phyloP scores from a whole-genome alignment of 2,797 vertebrate species.

The Naso thynnoides region DNA sequence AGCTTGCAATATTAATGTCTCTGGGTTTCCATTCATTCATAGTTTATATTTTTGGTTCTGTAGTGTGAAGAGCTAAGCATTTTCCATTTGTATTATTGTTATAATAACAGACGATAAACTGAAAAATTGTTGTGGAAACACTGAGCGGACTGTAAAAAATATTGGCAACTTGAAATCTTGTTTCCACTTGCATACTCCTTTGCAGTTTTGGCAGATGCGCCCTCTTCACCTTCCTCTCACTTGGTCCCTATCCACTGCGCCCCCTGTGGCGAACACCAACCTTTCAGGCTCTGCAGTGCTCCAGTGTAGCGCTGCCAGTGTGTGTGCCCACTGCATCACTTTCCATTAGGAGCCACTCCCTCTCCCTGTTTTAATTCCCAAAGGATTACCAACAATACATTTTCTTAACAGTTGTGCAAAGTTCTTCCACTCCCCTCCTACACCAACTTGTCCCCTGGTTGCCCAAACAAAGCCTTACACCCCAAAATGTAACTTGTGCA shows the following conservation, averaged over 20 bases:
- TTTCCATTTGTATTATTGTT: neutral
- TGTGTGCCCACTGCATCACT: slow-evolving; percentile 60
- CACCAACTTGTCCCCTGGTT: slow-evolving; percentile 32
- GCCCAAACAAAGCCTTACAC: slow-evolving; percentile 63
- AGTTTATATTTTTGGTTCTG: neutral
- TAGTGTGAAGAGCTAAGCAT: neutral
- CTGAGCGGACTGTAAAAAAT: slow-evolving; percentile 32
- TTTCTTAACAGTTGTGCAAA: slow-evolving; percentile 75
- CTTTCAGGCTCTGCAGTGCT: slow-evolving; percentile 54
- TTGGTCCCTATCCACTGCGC: slow-evolving; percentile 51
- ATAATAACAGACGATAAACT: slow-evolving; percentile 42
- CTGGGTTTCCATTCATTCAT: neutral
- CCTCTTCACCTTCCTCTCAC: slow-evolving; percentile 57
- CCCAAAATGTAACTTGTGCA: slow-evolving; percentile 67
- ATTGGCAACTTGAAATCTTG: slow-evolving; percentile 53
- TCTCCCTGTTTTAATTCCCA: slow-evolving; percentile 78
- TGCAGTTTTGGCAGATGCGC: slow-evolving; percentile 61
- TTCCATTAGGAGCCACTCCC: slow-evolving; percentile 48
- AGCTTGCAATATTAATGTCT: neutral
- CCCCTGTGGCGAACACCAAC: slow-evolving; percentile 53
- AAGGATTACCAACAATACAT: slow-evolving; percentile 78
- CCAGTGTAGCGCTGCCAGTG: slow-evolving; percentile 43
- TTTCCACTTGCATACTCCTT: slow-evolving; percentile 33
- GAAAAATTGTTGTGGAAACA: neutral
- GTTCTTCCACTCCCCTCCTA: slow-evolving; percentile 59